Evolutionary conservation across 2,888 invertebrate genomes (phyloP).

Genomic region (Aspidiotus rigidus): DNA sequence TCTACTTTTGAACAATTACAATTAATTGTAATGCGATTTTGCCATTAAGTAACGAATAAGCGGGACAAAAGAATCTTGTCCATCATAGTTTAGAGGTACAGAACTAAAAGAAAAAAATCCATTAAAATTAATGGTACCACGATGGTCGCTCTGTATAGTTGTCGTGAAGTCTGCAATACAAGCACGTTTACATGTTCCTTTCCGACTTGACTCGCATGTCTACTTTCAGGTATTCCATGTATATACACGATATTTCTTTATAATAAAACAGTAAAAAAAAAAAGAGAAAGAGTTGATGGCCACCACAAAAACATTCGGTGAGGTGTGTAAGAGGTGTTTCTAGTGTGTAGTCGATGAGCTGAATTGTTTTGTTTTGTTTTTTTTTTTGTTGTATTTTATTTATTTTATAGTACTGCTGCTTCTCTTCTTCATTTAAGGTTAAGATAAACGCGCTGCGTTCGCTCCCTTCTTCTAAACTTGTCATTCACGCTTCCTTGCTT

Average conservation of each 20-base stretch:
- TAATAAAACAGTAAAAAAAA: constrained; percentile 6
- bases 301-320: neutral
- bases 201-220: neutral
- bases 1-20: too few relatives aligned
- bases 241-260: neutral
- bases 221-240: constrained; percentile 15
- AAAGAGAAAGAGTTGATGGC: constrained; percentile 15
- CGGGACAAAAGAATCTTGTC: too few relatives aligned
- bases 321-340: neutral
- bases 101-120: constrained; percentile 27
- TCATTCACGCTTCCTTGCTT: constrained; percentile 35
- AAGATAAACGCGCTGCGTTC: neutral
- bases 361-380: neutral
- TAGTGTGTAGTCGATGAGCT: neutral
- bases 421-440: neutral
- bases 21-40: too few relatives aligned
- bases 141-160: constrained; percentile 13
- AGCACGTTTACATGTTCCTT: neutral
- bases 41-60: too few relatives aligned
- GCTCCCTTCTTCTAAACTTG: constrained; percentile 36
- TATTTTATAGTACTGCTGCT: neutral
- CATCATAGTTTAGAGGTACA: neutral
- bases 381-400: neutral
- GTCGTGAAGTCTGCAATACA: constrained; percentile 12
- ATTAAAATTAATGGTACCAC: constrained; percentile 32